phyloP scores from a whole-genome alignment of 1,140 invertebrate species.

The Bombus waltoni region DNA sequence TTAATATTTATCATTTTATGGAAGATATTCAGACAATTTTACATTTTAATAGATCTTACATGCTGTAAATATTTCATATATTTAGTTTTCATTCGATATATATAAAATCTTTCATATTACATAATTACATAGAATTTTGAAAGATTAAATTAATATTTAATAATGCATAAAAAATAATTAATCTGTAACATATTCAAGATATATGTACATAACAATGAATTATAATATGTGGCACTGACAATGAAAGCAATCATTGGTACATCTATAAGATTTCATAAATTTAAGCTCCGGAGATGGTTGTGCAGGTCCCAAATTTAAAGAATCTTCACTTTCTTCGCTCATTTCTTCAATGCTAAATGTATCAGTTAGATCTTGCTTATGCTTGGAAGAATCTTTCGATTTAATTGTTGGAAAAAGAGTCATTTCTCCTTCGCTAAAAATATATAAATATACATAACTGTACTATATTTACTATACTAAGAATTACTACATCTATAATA shows the following conservation, averaged over 20 bases:
- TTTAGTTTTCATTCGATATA: conserved; percentile 16
- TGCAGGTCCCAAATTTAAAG: conserved; percentile 76
- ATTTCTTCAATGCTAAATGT: conserved; percentile 86
- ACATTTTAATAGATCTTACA: neutral
- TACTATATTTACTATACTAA: neutral
- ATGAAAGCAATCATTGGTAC: conserved; percentile 73
- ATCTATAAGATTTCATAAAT: conserved; percentile 75
- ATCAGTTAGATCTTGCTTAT: conserved; percentile 84
- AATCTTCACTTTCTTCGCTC: conserved; percentile 86
- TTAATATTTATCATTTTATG: conserved; percentile 17
- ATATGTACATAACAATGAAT: conserved; percentile 48
- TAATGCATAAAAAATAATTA: conserved; percentile 38
- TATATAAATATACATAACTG: neutral
- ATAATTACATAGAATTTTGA: conserved; percentile 22
- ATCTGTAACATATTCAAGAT: conserved; percentile 25
- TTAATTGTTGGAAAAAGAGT: conserved; percentile 84
- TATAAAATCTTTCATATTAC: conserved; percentile 20
- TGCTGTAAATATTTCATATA: conserved; percentile 32
- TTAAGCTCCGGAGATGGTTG: conserved; percentile 69
- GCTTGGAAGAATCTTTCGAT: conserved; percentile 79
- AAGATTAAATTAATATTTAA: conserved; percentile 43
- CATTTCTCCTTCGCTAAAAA: conserved; percentile 83
- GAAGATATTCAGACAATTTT: conserved; percentile 2
- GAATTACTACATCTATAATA: neutral
- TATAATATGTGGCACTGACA: conserved; percentile 80